Evolutionary conservation across 2,113 vertebrate genomes (phyloP).

Genomic region (Ptilorrhoa leucosticta): DNA sequence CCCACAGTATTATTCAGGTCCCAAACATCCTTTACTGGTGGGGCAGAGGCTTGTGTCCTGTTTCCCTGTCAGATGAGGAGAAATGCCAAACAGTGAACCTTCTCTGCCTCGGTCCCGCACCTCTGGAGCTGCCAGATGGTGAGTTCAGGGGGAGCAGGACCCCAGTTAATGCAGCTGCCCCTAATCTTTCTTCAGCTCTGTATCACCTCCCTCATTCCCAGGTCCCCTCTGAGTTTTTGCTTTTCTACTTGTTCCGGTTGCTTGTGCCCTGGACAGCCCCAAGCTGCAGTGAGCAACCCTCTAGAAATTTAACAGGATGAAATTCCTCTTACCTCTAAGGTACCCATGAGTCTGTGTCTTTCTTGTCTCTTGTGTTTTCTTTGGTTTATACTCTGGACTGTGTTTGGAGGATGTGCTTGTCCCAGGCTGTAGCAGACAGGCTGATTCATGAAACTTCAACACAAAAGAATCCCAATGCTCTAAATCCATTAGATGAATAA

Average conservation of each 20-base stretch:
- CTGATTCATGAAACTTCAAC: conserved; percentile 31
- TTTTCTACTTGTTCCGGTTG: not conserved
- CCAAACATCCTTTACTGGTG: not conserved
- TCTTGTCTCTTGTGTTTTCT: not conserved
- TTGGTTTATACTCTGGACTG: not conserved
- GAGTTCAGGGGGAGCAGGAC: not conserved
- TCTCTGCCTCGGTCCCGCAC: fast-evolving
- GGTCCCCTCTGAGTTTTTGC: not conserved
- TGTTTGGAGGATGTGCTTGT: not conserved
- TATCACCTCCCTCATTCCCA: not conserved
- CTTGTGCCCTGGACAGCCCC: not conserved
- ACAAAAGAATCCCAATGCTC: conserved; percentile 16
- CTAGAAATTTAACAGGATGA: not conserved
- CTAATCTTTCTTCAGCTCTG: not conserved
- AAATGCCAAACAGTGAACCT: not conserved
- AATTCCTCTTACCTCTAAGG: not conserved
- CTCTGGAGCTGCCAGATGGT: not conserved
- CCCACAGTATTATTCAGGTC: not conserved
- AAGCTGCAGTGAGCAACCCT: not conserved
- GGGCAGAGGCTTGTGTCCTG: not conserved
- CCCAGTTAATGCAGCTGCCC: not conserved
- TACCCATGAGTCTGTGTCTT: not conserved
- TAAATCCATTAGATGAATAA: conserved; percentile 40
- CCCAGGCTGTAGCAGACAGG: not conserved
- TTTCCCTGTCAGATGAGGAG: not conserved